Evolutionary conservation across 2,888 invertebrate genomes (phyloP).

Genomic region (Prosapia bicincta): DNA sequence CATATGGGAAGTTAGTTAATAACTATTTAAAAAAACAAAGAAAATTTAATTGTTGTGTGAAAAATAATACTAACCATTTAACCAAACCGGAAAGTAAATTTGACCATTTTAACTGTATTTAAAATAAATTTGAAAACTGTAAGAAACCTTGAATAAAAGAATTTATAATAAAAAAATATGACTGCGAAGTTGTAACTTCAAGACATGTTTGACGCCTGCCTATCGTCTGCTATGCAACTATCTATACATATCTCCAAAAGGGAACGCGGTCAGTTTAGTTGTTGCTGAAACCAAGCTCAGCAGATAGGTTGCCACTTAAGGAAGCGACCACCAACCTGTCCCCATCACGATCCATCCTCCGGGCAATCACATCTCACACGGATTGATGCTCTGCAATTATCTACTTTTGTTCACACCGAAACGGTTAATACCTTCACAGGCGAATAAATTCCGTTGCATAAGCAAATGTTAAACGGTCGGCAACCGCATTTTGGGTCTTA

Average conservation of each 20-base stretch:
- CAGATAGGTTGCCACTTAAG: not conserved
- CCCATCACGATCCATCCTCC: not conserved
- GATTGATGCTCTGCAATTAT: not conserved
- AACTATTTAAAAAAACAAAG: too few relatives aligned
- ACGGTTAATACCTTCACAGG: not conserved
- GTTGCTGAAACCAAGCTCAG: not conserved
- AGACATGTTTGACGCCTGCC: too few relatives aligned
- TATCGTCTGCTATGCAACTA: too few relatives aligned
- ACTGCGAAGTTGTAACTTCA: too few relatives aligned
- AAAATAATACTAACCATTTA: too few relatives aligned
- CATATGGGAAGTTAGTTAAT: too few relatives aligned
- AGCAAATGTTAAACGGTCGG: not conserved
- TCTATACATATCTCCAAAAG: not conserved
- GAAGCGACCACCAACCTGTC: not conserved
- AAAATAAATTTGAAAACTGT: too few relatives aligned
- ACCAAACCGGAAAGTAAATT: too few relatives aligned
- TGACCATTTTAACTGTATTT: too few relatives aligned
- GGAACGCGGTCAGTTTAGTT: not conserved
- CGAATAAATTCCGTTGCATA: not conserved
- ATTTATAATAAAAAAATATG: too few relatives aligned
- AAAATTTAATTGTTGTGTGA: too few relatives aligned
- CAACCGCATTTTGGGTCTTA: not conserved
- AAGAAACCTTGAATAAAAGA: too few relatives aligned
- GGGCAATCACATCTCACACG: not conserved
- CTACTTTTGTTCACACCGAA: not conserved